Evolutionary conservation across 2,113 vertebrate genomes (phyloP).

Genomic region (Patagioenas fasciata): DNA sequence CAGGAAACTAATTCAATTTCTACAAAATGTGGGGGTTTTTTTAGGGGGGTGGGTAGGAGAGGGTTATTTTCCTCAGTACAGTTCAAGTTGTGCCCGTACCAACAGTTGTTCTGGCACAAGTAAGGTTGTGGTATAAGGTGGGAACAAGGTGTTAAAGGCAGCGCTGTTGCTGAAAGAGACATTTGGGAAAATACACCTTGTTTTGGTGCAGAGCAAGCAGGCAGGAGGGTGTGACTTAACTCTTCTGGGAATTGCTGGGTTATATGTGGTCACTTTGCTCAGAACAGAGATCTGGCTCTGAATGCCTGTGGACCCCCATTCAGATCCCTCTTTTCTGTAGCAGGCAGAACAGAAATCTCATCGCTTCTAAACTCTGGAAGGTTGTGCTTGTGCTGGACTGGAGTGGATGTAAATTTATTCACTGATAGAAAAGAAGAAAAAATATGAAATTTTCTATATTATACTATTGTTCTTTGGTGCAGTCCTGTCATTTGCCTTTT

Average conservation of each 20-base stretch:
- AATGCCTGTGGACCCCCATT: neutral
- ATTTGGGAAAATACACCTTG: neutral
- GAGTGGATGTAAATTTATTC: neutral
- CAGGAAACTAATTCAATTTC: neutral
- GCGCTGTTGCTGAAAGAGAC: neutral
- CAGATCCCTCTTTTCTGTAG: neutral
- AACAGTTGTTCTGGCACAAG: neutral
- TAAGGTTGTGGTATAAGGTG: neutral
- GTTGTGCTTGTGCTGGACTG: neutral
- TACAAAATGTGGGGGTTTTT: neutral
- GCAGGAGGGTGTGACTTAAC: neutral
- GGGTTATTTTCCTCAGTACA: neutral
- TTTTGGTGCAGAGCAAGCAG: neutral
- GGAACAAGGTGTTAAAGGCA: neutral
- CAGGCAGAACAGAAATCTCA: neutral
- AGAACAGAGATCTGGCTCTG: neutral
- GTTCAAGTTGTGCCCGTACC: accelerated
- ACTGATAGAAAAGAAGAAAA: neutral
- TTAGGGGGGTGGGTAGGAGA: neutral
- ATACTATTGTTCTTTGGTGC: neutral
- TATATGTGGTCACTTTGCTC: neutral
- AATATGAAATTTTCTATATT: neutral
- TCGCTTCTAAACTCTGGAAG: neutral
- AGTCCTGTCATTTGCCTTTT: neutral
- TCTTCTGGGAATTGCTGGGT: neutral